These are phyloP conservation scores for Drosophila leonis DNA, from an alignment of 2,888 invertebrate genomes.

Conservation along the genomic window DNA sequence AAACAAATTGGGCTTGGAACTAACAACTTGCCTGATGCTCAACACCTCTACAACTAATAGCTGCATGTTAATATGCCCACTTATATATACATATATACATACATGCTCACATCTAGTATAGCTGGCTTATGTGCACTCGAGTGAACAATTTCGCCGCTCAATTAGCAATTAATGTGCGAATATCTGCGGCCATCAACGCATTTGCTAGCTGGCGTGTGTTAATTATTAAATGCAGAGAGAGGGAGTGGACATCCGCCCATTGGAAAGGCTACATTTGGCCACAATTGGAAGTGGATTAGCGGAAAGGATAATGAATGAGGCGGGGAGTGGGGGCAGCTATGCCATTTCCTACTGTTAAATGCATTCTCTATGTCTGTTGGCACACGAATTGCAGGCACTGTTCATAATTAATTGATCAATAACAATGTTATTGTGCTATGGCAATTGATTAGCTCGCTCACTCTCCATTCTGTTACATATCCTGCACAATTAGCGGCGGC, in stretches of 20 bases:
- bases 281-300: constrained; percentile 44
- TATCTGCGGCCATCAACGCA: constrained; percentile 53
- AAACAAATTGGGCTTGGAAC: neutral
- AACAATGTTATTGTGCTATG: constrained; percentile 33
- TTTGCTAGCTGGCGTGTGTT: constrained; percentile 42
- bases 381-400: constrained; percentile 26
- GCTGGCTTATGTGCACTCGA: neutral
- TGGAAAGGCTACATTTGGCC: constrained; percentile 8
- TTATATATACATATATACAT: neutral
- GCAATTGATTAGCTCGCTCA: constrained; percentile 45
- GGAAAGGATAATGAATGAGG: constrained; percentile 33
- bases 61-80: neutral
- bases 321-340: neutral
- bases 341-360: constrained; percentile 2
- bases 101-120: neutral
- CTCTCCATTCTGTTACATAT: constrained; percentile 20
- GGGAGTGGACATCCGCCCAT: constrained; percentile 49
- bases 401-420: constrained; percentile 46
- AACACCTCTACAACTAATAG: constrained; percentile 13
- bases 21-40: constrained; percentile 6
- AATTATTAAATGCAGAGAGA: constrained; percentile 56
- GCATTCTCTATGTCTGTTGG: constrained; percentile 4
- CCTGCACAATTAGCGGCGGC: constrained; percentile 41
- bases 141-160: constrained; percentile 8
- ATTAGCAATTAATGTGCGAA: constrained; percentile 58